Percentiles rank a stretch among this genome's conserved stretches.
Conservation (phyloP, 2,113 vertebrate genomes). For the Oreochromis spilurus region DNA sequence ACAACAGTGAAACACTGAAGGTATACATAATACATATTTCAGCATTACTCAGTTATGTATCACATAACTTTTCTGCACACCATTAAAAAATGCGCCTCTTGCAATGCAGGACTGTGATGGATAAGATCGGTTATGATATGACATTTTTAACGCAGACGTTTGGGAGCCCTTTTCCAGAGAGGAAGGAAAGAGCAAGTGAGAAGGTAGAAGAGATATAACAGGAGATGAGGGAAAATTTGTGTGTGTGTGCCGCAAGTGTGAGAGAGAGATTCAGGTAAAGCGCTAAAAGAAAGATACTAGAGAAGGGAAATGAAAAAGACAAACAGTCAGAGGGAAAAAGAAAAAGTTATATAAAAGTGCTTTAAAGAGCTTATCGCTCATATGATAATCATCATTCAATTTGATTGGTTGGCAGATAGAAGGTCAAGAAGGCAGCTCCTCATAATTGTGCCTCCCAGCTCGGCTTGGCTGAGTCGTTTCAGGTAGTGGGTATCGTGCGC, state of each 20-base stretch:
- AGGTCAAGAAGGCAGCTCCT: slow-evolving; percentile 31
- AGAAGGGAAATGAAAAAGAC: slow-evolving; percentile 5
- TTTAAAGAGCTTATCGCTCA: slow-evolving; percentile 33
- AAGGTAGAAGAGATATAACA: background rate
- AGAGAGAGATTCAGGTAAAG: background rate
- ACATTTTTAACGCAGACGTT: slow-evolving; percentile 28
- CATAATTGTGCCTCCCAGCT: slow-evolving; percentile 49
- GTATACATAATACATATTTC: background rate
- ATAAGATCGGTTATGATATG: slow-evolving; percentile 14
- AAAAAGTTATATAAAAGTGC: slow-evolving; percentile 22
- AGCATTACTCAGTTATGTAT: background rate
- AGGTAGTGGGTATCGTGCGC: background rate
- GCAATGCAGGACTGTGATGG: background rate
- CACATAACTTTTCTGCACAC: background rate
- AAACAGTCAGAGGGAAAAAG: background rate
- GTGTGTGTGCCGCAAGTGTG: background rate
- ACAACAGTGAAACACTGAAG: background rate
- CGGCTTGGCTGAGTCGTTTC: background rate
- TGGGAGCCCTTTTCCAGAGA: background rate
- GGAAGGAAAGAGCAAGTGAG: background rate
- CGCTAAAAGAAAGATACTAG: background rate
- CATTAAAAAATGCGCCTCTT: background rate
- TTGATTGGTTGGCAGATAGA: slow-evolving; percentile 49
- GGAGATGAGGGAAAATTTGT: background rate
- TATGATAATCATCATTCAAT: slow-evolving; percentile 57